phyloP scores from a whole-genome alignment of 2,888 invertebrate species.

The Rutpela maculata region DNA sequence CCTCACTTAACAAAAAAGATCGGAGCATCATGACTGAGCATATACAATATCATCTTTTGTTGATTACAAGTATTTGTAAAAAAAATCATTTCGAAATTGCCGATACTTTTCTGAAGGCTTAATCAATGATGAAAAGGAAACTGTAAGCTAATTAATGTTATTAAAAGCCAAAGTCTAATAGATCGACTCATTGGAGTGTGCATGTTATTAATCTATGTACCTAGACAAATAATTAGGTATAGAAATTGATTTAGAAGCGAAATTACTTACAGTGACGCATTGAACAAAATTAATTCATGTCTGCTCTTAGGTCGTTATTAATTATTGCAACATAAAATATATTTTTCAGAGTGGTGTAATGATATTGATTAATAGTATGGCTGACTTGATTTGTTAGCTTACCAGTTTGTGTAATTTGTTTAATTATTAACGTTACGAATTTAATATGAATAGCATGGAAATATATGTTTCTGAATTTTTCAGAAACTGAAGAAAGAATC shows the following conservation, averaged over 20 bases:
- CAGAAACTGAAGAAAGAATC: no score
- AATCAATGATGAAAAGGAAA: background rate
- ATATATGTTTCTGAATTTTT: no score
- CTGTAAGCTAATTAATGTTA: background rate
- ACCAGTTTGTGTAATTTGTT: no score
- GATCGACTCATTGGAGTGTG: background rate
- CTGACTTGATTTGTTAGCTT: background rate
- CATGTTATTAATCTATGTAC: background rate
- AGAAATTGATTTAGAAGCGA: slow-evolving; percentile 1
- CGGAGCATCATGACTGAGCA: no score
- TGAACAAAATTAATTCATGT: background rate
- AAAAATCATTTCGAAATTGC: background rate
- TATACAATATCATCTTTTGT: no score
- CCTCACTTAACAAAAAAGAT: no score
- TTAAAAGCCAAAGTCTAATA: background rate
- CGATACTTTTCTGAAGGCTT: background rate
- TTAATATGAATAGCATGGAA: no score
- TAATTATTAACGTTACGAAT: no score
- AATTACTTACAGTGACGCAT: background rate
- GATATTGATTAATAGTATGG: background rate
- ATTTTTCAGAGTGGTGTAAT: background rate
- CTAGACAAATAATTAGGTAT: background rate
- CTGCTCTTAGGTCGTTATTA: background rate
- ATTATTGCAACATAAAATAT: background rate
- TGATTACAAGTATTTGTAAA: no score